These are phyloP conservation scores for Campaea margaritaria DNA, from an alignment of 2,888 invertebrate genomes.

Conservation along the genomic window DNA sequence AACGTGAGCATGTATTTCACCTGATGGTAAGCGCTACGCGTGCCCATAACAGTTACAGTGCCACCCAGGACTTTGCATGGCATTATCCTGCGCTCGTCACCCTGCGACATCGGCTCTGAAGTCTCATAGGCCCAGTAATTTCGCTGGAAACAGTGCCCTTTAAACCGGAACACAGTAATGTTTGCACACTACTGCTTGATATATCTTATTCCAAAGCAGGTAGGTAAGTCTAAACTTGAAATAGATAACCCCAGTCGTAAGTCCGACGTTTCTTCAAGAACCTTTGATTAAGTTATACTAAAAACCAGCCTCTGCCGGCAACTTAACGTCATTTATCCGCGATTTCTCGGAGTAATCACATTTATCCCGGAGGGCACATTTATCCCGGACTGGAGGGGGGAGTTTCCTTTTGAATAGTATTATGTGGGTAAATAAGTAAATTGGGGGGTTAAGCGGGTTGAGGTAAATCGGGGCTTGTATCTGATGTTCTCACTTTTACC, in stretches of 20 bases:
- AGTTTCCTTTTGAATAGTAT: constrained; percentile 11
- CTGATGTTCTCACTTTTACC: background rate
- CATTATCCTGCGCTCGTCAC: too few relatives aligned
- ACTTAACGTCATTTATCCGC: constrained; percentile 15
- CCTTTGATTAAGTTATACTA: constrained; percentile 7
- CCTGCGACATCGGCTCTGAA: too few relatives aligned
- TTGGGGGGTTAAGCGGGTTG: constrained; percentile 1
- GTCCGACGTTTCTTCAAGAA: constrained; percentile 3
- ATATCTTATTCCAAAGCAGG: too few relatives aligned
- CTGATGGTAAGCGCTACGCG: too few relatives aligned
- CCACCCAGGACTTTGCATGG: too few relatives aligned
- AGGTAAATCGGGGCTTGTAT: background rate
- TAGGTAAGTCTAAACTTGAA: too few relatives aligned
- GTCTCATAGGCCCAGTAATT: too few relatives aligned
- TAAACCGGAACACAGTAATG: too few relatives aligned
- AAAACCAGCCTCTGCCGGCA: constrained; percentile 11
- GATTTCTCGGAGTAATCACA: constrained; percentile 20
- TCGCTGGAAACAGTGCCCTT: too few relatives aligned
- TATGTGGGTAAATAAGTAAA: constrained; percentile 12
- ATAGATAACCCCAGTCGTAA: background rate
- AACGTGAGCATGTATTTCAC: too few relatives aligned
- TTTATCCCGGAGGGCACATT: constrained; percentile 3
- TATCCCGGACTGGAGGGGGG: background rate
- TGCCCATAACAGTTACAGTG: too few relatives aligned
- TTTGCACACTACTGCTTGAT: too few relatives aligned